phyloP scores from a whole-genome alignment of 2,888 invertebrate genomes.

The Pandemis heparana region DNA sequence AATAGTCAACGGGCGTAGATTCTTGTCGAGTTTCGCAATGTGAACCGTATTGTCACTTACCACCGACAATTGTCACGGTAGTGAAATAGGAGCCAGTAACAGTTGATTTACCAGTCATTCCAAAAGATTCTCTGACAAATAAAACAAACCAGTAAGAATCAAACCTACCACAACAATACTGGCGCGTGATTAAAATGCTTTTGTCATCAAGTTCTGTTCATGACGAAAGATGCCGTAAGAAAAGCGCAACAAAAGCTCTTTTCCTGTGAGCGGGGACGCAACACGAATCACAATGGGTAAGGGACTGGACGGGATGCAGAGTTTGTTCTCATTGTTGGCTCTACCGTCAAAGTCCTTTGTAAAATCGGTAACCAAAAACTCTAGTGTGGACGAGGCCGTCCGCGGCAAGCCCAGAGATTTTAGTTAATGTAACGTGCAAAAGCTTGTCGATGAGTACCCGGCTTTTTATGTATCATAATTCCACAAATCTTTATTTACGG shows the following conservation, averaged over 20 bases:
- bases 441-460: too few relatives aligned
- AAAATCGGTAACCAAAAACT: too few relatives aligned
- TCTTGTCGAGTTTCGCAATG: too few relatives aligned
- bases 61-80: too few relatives aligned
- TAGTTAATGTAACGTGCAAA: too few relatives aligned
- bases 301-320: conserved; percentile 23
- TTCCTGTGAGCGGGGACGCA: conserved; percentile 8
- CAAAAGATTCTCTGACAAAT: background rate
- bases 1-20: too few relatives aligned
- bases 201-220: conserved; percentile 18
- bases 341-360: conserved; percentile 14
- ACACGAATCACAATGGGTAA: conserved; percentile 30
- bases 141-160: conserved; percentile 28
- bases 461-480: too few relatives aligned
- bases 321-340: conserved; percentile 25
- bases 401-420: too few relatives aligned
- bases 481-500: too few relatives aligned
- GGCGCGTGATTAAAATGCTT: conserved; percentile 29
- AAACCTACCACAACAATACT: conserved; percentile 32
- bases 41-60: too few relatives aligned
- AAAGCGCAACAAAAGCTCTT: background rate
- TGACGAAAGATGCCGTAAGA: conserved; percentile 5
- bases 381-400: background rate
- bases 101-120: background rate
- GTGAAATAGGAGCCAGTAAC: too few relatives aligned